phyloP scores from a whole-genome alignment of 2,888 invertebrate genomes.

The Penaeus monodon region DNA sequence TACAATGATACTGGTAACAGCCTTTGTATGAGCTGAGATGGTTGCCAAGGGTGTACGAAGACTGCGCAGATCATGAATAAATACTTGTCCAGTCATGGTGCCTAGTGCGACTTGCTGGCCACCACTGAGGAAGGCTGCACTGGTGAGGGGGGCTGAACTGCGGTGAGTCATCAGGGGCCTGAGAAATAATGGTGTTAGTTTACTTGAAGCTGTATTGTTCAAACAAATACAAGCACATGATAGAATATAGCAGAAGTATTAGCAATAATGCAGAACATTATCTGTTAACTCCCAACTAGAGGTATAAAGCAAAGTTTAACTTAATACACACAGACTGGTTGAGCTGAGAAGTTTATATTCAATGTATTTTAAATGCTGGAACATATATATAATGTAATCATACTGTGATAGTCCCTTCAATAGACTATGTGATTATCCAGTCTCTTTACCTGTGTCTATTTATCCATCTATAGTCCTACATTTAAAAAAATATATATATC shows the following conservation, averaged over 20 bases:
- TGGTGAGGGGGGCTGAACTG: slow-evolving; percentile 54
- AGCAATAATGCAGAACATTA: too few species aligned
- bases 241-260: too few species aligned
- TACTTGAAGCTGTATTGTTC: too few species aligned
- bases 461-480: neutral
- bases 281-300: too few species aligned
- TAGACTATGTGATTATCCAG: neutral
- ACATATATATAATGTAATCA: neutral
- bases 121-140: slow-evolving; percentile 50
- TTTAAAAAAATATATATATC: neutral
- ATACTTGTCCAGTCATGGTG: slow-evolving; percentile 69
- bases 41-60: slow-evolving; percentile 66
- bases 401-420: too few species aligned
- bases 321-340: too few species aligned
- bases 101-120: slow-evolving; percentile 69
- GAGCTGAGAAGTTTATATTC: too few species aligned
- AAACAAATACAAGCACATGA: too few species aligned
- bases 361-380: neutral
- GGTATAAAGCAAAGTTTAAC: too few species aligned
- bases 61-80: slow-evolving; percentile 69
- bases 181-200: neutral
- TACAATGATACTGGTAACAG: slow-evolving; percentile 33
- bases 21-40: slow-evolving; percentile 41
- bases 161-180: slow-evolving; percentile 49
- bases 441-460: neutral